A percentile compares a stretch with the other conserved stretches of the same genome.
Conservation (phyloP, 2,113 vertebrate species). For the Podilymbus podiceps region DNA sequence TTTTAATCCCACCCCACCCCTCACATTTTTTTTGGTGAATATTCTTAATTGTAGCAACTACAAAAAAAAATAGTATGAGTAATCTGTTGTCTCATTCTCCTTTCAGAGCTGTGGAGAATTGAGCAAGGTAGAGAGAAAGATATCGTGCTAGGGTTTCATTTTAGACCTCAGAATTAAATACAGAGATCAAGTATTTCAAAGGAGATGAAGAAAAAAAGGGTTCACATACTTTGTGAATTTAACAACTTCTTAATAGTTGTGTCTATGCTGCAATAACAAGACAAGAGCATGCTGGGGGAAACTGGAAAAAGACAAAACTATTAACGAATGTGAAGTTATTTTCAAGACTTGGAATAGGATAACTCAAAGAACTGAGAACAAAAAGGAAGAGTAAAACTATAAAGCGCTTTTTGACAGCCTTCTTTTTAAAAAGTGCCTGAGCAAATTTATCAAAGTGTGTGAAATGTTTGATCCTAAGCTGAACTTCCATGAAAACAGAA, state of each 20-base stretch:
- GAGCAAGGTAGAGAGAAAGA: slow-evolving; percentile 12
- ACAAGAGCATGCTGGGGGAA: neutral
- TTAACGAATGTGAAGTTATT: neutral
- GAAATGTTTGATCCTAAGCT: slow-evolving; percentile 42
- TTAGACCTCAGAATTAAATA: slow-evolving; percentile 48
- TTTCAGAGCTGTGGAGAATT: slow-evolving; percentile 44
- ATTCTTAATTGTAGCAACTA: slow-evolving; percentile 51
- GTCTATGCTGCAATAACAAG: neutral
- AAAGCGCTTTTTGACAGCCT: neutral
- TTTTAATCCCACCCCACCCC: neutral
- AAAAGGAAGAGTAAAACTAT: neutral
- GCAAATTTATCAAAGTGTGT: slow-evolving; percentile 30
- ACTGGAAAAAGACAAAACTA: slow-evolving; percentile 13
- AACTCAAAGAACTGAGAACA: slow-evolving; percentile 41
- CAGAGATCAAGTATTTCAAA: slow-evolving; percentile 50
- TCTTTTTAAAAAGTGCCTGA: neutral
- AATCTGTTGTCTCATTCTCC: slow-evolving; percentile 33
- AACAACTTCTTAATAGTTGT: slow-evolving; percentile 1
- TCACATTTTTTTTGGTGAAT: slow-evolving; percentile 10
- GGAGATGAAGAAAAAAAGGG: neutral
- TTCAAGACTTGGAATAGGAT: neutral
- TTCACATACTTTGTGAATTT: neutral
- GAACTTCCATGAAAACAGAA: slow-evolving; percentile 45
- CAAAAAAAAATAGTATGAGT: slow-evolving; percentile 44
- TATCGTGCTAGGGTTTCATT: neutral